These are phyloP conservation scores for Trinorchestia longiramus DNA, from an alignment of 1,140 invertebrate species.

Conservation along the genomic window DNA sequence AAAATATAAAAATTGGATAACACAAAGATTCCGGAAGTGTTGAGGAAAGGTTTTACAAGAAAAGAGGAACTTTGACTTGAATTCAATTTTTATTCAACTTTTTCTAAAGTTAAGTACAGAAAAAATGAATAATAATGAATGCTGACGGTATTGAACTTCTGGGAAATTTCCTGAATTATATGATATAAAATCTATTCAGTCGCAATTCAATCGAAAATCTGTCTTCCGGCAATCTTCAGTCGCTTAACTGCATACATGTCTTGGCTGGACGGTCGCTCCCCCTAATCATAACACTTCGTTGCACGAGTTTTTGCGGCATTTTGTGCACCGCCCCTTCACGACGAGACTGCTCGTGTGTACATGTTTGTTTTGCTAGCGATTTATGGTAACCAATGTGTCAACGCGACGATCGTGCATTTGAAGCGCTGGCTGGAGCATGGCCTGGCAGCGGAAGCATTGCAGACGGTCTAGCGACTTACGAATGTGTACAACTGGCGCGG, in stretches of 20 bases:
- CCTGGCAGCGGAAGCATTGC: neutral
- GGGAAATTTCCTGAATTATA: too few relatives aligned
- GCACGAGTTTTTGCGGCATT: neutral
- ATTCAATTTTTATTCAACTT: too few relatives aligned
- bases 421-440: neutral
- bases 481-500: neutral
- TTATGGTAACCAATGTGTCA: neutral
- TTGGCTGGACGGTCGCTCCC: neutral
- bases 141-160: too few relatives aligned
- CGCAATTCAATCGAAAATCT: too few relatives aligned
- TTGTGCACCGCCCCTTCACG: neutral
- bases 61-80: too few relatives aligned
- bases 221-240: neutral
- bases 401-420: neutral
- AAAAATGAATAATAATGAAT: too few relatives aligned
- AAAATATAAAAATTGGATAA: too few relatives aligned
- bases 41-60: too few relatives aligned
- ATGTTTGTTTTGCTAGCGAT: neutral
- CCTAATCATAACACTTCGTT: neutral
- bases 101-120: too few relatives aligned
- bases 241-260: neutral
- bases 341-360: neutral
- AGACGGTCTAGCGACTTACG: neutral
- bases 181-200: too few relatives aligned
- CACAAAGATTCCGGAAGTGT: too few relatives aligned